phyloP scores from a whole-genome alignment of 2,113 vertebrate genomes.

The Cebidichthys violaceus region DNA sequence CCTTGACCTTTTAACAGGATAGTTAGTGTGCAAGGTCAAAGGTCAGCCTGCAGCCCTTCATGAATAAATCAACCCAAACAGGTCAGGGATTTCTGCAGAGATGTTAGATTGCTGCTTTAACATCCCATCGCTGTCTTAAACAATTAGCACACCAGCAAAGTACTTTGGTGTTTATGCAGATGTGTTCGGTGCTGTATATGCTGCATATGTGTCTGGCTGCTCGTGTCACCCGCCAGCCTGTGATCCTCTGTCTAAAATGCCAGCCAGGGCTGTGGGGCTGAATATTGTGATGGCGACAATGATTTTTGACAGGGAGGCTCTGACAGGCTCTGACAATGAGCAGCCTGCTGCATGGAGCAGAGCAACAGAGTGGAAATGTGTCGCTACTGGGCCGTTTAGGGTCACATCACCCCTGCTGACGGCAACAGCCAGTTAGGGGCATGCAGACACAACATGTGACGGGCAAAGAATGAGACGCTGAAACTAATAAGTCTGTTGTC shows the following conservation, averaged over 20 bases:
- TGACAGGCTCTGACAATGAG: conserved; percentile 70
- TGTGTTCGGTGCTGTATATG: conserved; percentile 11
- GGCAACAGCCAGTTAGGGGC: conserved; percentile 10
- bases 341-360: conserved; percentile 50
- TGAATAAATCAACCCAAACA: conserved; percentile 6
- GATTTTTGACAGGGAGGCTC: conserved; percentile 67
- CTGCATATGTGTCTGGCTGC: conserved; percentile 22
- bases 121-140: conserved; percentile 7
- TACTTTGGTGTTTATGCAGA: conserved; percentile 15
- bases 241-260: conserved; percentile 57
- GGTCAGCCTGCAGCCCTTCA: conserved; percentile 2
- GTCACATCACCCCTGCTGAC: conserved; percentile 44
- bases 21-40: conserved; percentile 11
- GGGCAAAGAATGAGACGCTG: neutral
- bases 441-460: conserved; percentile 40
- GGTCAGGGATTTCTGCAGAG: neutral
- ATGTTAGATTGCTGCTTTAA: conserved; percentile 6
- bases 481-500: neutral
- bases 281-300: conserved; percentile 58
- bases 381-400: conserved; percentile 45
- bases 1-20: conserved; percentile 32
- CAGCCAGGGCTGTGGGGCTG: conserved; percentile 52
- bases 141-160: conserved; percentile 1
- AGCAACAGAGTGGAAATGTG: conserved; percentile 57
- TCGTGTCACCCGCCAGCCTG: conserved; percentile 40